Percentiles rank a stretch among this genome's conserved stretches.
These are phyloP conservation scores for Ramphastos sulfuratus DNA, from an alignment of 2,113 vertebrate species.

Conservation along the genomic window DNA sequence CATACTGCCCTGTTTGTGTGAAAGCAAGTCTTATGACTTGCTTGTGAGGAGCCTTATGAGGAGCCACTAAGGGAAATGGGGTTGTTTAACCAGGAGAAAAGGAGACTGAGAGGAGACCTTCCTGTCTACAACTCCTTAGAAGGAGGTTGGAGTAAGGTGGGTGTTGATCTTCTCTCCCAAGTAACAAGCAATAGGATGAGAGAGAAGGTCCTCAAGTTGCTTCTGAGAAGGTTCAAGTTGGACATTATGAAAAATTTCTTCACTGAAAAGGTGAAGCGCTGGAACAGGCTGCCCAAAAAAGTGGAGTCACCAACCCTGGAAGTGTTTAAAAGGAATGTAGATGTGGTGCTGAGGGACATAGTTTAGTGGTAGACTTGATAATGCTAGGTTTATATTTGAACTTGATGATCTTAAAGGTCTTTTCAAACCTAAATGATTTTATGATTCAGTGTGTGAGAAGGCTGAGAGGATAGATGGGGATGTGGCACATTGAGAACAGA, in stretches of 20 bases:
- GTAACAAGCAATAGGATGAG: neutral
- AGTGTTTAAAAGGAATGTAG: neutral
- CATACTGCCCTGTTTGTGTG: neutral
- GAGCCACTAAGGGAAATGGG: neutral
- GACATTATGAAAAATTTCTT: neutral
- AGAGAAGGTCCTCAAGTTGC: neutral
- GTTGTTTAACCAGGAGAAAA: neutral
- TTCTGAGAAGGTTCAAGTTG: neutral
- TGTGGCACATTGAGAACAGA: neutral
- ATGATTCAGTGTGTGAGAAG: neutral
- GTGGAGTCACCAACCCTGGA: neutral
- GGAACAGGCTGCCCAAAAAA: neutral
- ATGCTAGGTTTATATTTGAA: neutral
- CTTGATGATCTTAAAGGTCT: neutral
- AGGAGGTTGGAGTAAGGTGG: fast-evolving
- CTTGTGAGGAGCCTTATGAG: neutral
- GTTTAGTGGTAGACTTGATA: neutral
- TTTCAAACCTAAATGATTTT: neutral
- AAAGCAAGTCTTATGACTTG: neutral
- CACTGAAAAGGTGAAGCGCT: neutral
- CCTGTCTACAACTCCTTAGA: neutral
- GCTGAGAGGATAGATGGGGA: neutral
- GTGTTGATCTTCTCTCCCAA: fast-evolving
- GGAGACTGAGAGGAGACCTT: neutral
- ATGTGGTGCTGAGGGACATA: neutral